Evolutionary conservation across 2,113 vertebrate species (phyloP).

Genomic region (Xenopus tropicalis): UCB_Xtro_10.0 CM004451.2:5277501-5278000

Average conservation of each 20-base stretch:
- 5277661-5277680: constrained; percentile 19
- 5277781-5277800: constrained; percentile 1
- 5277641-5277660: constrained; percentile 36
- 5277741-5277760: constrained; percentile 8
- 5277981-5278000: constrained; percentile 31
- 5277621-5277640: neutral
- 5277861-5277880: constrained; percentile 23
- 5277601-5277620: neutral
- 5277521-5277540: neutral
- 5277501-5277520: neutral
- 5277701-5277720: constrained; percentile 21
- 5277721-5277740: neutral
- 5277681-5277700: constrained; percentile 14
- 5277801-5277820: constrained; percentile 26
- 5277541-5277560: neutral
- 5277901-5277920: neutral
- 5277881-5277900: neutral
- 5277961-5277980: constrained; percentile 17
- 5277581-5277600: neutral
- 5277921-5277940: constrained; percentile 22
- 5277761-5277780: neutral
- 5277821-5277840: constrained; percentile 20
- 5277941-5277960: constrained; percentile 20
- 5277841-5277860: constrained; percentile 19
- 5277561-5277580: constrained; percentile 2